Base-by-base conservation (phyloP, 2,888 invertebrate species). In the Ctenicera cuprea region DNA sequence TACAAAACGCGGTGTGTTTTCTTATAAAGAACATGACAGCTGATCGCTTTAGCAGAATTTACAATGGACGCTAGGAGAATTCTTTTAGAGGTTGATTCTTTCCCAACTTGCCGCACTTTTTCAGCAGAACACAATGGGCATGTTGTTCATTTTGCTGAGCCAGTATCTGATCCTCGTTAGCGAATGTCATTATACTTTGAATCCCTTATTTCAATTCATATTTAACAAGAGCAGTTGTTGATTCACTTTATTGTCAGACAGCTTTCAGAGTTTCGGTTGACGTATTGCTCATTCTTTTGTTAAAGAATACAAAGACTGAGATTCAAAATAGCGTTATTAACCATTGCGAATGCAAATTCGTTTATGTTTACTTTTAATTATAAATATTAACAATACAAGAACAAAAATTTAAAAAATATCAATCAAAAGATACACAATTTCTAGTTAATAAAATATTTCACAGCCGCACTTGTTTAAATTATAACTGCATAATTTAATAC, bases 1-100 rank as follows among this genome's bases (percentile, higher is more conserved):
- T 77, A 78, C 77, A 76, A 75, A 73, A 76, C 75, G 79, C 76
- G 78, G 78, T 75, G 67, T 77, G 78, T 79, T 76, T 75, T 72
- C 75, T 76, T 73, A 62, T 45, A 75, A 62, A 74, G 75, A 77
- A 78, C 79, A 77, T 75, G 77, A 79, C 79, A 78, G 72, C 75
- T 75, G 75, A 76, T 77, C 71, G 74, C 75, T 72, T 45, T 77
- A 67, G 48, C 52, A 62, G 69, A 69, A 76, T 79, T 76, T 79
- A 79, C 77, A 76, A 72, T 71, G 74, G 71, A 77, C 71, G 72
- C 68, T 64, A 50, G 66, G 65, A 12, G 76, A 73, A 76, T 76
- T 73, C 69, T 75, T 77, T 62, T 67, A 54, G 50, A 61, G 68
- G 14, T 43, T 48, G 45, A 30, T 43, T 70, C 69, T 70, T 69